These are phyloP conservation scores for Clunio marinus DNA, from an alignment of 2,888 invertebrate species.

Conservation along the genomic window DNA sequence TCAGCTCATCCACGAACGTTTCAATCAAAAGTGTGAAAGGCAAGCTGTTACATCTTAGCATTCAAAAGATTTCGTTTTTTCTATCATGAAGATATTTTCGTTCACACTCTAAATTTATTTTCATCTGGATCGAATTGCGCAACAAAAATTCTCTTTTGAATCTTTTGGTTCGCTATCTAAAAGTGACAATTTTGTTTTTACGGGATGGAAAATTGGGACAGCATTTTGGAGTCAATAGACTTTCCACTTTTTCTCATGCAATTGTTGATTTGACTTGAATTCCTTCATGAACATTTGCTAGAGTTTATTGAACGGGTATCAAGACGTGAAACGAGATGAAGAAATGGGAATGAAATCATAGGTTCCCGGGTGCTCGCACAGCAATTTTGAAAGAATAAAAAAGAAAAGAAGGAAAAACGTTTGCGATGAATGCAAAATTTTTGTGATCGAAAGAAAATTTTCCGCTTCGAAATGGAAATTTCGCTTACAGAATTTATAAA, in stretches of 20 bases:
- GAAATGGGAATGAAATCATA: neutral
- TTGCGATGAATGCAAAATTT: conserved; percentile 14
- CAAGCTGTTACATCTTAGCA: too few relatives aligned
- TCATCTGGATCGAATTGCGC: conserved; percentile 26
- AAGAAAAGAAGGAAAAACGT: neutral
- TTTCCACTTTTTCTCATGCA: neutral
- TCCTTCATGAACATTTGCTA: conserved; percentile 20
- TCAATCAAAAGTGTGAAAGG: too few relatives aligned
- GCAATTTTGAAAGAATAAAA: neutral
- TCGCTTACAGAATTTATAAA: conserved; percentile 10
- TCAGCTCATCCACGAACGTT: too few relatives aligned
- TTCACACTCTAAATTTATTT: neutral
- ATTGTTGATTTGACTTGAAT: neutral
- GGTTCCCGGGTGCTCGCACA: neutral
- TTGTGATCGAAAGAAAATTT: neutral
- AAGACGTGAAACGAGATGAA: neutral
- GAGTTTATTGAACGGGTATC: conserved; percentile 35
- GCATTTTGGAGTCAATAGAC: conserved; percentile 35
- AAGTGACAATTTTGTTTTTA: too few relatives aligned
- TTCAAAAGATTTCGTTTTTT: too few relatives aligned
- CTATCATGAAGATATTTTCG: too few relatives aligned
- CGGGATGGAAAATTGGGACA: conserved; percentile 39
- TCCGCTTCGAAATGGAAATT: neutral
- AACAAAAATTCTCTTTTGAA: neutral
- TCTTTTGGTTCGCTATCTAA: too few relatives aligned